A percentile compares a stretch with the other conserved stretches of the same genome.
phyloP scores from a whole-genome alignment of 37 sponge, comb jelly and placozoan species.

The Beroe ovata region DNA sequence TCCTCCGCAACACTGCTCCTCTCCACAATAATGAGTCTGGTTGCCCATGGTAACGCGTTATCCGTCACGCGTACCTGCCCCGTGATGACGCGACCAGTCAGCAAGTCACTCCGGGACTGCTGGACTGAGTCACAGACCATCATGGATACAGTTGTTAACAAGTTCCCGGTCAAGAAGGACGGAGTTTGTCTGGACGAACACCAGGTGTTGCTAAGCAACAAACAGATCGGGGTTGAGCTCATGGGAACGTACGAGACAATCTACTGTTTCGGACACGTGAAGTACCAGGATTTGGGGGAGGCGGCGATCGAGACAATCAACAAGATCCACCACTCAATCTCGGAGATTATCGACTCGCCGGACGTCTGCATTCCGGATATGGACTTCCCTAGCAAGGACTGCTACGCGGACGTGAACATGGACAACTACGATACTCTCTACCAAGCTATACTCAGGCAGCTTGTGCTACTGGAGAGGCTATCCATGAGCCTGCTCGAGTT shows the following conservation, averaged over 20 bases:
- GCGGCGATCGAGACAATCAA: neutral
- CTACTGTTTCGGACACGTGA: neutral
- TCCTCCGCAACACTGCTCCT: too few relatives aligned
- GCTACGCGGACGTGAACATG: neutral
- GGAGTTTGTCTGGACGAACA: conserved; percentile 65
- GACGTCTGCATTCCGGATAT: neutral
- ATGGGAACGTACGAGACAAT: neutral
- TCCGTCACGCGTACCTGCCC: neutral
- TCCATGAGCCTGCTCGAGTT: neutral
- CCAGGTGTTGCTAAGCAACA: neutral
- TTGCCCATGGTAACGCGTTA: too few relatives aligned
- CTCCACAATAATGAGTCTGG: too few relatives aligned
- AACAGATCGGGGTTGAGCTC: neutral
- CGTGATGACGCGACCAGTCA: neutral
- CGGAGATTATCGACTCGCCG: neutral
- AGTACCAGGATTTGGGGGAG: neutral
- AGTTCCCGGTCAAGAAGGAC: conserved; percentile 66
- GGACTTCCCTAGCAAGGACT: neutral
- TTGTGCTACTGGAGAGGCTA: neutral
- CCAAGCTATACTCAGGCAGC: neutral
- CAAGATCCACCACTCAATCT: neutral
- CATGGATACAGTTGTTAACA: neutral
- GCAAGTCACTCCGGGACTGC: neutral
- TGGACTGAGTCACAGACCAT: neutral
- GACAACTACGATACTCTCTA: neutral